phyloP scores from a whole-genome alignment of 2,888 invertebrate genomes.

The Platycheirus albimanus region DNA sequence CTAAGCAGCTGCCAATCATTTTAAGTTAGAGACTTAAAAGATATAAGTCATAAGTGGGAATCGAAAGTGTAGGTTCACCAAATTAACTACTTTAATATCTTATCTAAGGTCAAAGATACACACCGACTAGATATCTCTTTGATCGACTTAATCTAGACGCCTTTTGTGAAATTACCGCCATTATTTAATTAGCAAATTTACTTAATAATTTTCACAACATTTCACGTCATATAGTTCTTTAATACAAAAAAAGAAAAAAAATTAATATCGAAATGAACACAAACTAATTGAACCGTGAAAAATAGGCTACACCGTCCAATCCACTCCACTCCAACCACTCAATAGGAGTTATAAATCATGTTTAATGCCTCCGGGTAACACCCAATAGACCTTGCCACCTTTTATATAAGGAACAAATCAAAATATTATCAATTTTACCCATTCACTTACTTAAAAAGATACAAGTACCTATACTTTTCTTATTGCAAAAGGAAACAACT shows the following conservation, averaged over 20 bases:
- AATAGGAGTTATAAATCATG: conserved; percentile 62
- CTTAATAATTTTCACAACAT: conserved; percentile 23
- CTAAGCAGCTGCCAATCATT: background rate
- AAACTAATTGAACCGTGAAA: conserved; percentile 49
- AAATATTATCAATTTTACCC: conserved; percentile 68
- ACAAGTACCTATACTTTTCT: conserved; percentile 5
- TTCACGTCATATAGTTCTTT: conserved; percentile 7
- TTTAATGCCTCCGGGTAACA: conserved; percentile 55
- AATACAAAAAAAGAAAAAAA: background rate
- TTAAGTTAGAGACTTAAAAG: no score
- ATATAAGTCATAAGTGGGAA: background rate
- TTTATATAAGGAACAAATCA: conserved; percentile 41
- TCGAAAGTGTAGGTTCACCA: background rate
- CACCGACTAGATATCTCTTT: conserved; percentile 8
- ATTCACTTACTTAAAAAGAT: conserved; percentile 51
- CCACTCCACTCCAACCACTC: no score
- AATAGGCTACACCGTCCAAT: conserved; percentile 36
- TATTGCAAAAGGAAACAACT: conserved; percentile 42
- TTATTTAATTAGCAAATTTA: conserved; percentile 36
- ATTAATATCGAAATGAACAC: conserved; percentile 14
- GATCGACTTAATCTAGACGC: conserved; percentile 11
- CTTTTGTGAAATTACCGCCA: conserved; percentile 13
- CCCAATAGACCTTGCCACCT: conserved; percentile 57
- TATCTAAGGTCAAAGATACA: conserved; percentile 2
- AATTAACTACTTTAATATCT: background rate